phyloP scores from a whole-genome alignment of 2,113 vertebrate species.

The Arenaria interpres region DNA sequence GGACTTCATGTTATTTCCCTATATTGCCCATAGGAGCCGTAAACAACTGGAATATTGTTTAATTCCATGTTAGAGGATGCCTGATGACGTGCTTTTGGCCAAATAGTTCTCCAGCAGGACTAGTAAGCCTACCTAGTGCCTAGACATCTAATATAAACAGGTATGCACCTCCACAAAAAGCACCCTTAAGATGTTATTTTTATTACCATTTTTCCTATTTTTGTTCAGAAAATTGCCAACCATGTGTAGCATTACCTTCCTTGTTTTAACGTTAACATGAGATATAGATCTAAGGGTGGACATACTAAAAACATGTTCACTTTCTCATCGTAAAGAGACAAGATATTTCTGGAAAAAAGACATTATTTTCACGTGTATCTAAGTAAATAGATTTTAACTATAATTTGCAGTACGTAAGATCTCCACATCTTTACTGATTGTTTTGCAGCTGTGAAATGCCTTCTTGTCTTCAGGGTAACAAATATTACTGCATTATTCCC shows the following conservation, averaged over 20 bases:
- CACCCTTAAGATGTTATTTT: background rate
- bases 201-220: background rate
- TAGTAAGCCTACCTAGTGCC: background rate
- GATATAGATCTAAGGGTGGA: background rate
- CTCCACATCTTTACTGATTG: background rate
- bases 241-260: background rate
- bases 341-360: background rate
- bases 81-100: background rate
- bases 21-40: fast-evolving
- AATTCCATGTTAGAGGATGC: background rate
- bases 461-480: background rate
- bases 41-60: background rate
- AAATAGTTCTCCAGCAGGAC: background rate
- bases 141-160: background rate
- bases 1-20: background rate
- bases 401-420: background rate
- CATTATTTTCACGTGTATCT: background rate
- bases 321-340: background rate
- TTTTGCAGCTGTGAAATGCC: background rate
- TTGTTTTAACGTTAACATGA: background rate
- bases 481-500: background rate
- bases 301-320: background rate
- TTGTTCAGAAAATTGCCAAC: background rate
- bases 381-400: background rate
- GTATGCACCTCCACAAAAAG: background rate